Base-by-base conservation (phyloP, 1,140 invertebrate species). In the Lordiphosa mommai region DNA sequence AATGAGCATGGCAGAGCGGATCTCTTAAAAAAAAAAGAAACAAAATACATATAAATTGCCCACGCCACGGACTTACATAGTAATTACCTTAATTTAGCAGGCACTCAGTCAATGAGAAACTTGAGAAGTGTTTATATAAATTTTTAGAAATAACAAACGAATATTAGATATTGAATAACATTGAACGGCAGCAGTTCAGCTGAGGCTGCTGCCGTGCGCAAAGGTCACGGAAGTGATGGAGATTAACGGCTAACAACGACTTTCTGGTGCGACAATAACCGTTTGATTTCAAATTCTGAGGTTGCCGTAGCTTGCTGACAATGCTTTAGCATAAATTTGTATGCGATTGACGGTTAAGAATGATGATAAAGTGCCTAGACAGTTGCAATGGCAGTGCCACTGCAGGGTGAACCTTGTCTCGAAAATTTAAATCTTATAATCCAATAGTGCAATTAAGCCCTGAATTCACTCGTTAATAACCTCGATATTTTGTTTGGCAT, bases 211-310 rank as follows among this genome's bases (percentile, higher is more conserved):
- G 6, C 20, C 20, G 34, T 32, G 29, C 43, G 30, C 16, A 82
- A 82, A 82, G 76, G 76, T 82, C 63, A 72, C 67, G 72, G 72
- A 82, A 84, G 68, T 58, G 53, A 48, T 56, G 65, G 60, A 82
- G 66, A 74, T 63, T 59, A 67, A 71, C 72, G 23, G 71, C 38
- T 51, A 47, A 34, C 59, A 10, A 47, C 53, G 38, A 33, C 30
- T 44, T 58, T 52, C 41, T 65, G 49, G 51, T 55, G 69, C 59
- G 60, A 82, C 67, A 79, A 79, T 79, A 79, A 79, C 53, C 74
- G 76, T 56, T 79, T 66, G 60, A 79, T 70, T 66, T 55, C 51
- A 67, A 23, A 23, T 23, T 43, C 47, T 44, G 61, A 23, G 58
- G 48, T 55, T 32, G 17, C 16, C 30, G 33, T 46, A 30, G 43